These are phyloP conservation scores for Hyperoodon ampullatus DNA, from an alignment of 2,113 vertebrate species.

Conservation along the genomic window DNA sequence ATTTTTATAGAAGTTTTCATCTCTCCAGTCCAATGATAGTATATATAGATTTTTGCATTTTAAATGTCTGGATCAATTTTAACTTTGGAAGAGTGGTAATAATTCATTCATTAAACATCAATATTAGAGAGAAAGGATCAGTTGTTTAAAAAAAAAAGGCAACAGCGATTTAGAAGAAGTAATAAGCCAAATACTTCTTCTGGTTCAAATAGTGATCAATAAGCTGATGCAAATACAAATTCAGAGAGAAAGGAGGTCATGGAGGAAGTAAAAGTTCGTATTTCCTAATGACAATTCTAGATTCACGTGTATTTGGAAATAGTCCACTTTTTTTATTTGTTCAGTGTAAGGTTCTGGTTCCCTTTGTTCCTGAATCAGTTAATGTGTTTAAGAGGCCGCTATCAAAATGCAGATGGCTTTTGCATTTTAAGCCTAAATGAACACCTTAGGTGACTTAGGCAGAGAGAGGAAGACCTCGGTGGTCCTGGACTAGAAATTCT, in stretches of 20 bases:
- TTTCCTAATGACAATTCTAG: neutral
- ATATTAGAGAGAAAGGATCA: slow-evolving; percentile 35
- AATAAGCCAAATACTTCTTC: neutral
- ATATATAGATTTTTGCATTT: slow-evolving; percentile 56
- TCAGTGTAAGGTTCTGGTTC: neutral
- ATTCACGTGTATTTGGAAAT: neutral
- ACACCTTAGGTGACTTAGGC: neutral
- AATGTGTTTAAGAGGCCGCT: neutral
- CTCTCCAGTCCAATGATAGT: neutral
- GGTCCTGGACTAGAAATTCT: neutral
- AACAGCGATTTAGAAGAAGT: slow-evolving; percentile 16
- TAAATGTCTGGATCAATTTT: slow-evolving; percentile 65
- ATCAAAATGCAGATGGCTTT: neutral
- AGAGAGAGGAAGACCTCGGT: neutral
- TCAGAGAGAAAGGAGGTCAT: neutral
- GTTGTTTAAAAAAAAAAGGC: slow-evolving; percentile 33
- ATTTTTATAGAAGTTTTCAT: slow-evolving; percentile 51
- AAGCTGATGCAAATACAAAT: neutral
- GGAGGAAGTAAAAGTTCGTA: neutral
- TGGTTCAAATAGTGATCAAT: neutral
- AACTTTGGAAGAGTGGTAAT: slow-evolving; percentile 55
- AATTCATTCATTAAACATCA: slow-evolving; percentile 56
- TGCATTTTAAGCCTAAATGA: neutral
- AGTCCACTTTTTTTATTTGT: neutral
- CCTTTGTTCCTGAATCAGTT: neutral